Percentiles rank a stretch among this genome's conserved stretches.
Evolutionary conservation across 1,140 invertebrate genomes (phyloP).

Genomic region (Atta colombica): DNA sequence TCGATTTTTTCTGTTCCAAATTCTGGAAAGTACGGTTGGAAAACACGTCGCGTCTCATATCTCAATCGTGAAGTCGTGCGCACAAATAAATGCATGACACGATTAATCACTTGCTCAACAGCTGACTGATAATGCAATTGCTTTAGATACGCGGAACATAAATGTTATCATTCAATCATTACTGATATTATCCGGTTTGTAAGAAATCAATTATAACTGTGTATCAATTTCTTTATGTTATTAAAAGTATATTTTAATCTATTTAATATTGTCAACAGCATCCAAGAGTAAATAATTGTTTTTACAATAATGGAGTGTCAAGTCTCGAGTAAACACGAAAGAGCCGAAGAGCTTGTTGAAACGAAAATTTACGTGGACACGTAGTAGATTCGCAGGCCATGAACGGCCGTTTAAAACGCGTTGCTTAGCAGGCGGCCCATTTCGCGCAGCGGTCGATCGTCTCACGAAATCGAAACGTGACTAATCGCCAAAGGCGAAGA

Average conservation of each 20-base stretch:
- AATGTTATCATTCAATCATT: conserved; percentile 38
- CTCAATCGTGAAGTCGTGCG: neutral
- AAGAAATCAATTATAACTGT: neutral
- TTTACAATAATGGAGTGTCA: neutral
- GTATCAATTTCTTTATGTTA: neutral
- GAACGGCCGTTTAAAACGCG: conserved; percentile 44
- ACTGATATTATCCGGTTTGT: conserved; percentile 28
- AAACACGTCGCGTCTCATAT: neutral
- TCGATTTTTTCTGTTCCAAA: neutral
- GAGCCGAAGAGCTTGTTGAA: neutral
- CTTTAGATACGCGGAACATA: conserved; percentile 27
- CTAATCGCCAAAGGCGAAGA: conserved; percentile 69
- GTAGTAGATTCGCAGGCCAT: neutral
- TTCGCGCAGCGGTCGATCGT: conserved; percentile 68
- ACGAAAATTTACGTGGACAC: conserved; percentile 29
- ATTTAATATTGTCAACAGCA: neutral
- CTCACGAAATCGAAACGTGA: conserved; percentile 74
- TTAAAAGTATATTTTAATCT: neutral
- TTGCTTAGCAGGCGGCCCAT: conserved; percentile 33
- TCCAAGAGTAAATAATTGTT: neutral
- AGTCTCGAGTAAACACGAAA: neutral
- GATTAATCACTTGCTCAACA: conserved; percentile 30
- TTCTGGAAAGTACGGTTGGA: neutral
- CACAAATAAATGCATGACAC: neutral
- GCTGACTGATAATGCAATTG: conserved; percentile 40